Evolutionary conservation across 2,113 vertebrate species (phyloP).

Genomic region (Myiozetetes cayanensis): DNA sequence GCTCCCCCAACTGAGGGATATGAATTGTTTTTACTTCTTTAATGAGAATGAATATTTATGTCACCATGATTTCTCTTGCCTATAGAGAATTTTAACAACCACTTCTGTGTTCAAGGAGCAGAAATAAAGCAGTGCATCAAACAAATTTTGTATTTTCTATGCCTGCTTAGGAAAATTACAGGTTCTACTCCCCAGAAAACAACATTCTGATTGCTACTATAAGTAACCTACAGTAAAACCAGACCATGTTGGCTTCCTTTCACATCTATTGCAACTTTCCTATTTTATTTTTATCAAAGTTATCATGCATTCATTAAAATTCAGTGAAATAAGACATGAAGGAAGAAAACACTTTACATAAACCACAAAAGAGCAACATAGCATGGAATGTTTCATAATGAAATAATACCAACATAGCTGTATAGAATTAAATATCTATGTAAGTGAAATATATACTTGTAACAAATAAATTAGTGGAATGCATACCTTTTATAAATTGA

Average conservation of each 20-base stretch:
- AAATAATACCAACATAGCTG: not conserved
- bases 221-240: not conserved
- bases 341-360: not conserved
- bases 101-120: not conserved
- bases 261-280: not conserved
- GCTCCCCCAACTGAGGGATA: not conserved
- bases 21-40: not conserved
- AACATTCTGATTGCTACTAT: not conserved
- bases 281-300: not conserved
- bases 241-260: not conserved
- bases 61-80: not conserved
- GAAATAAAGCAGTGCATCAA: not conserved
- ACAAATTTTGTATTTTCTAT: not conserved
- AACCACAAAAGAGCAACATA: not conserved
- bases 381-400: not conserved
- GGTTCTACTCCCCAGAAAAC: not conserved
- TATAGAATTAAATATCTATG: not conserved
- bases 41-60: not conserved
- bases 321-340: not conserved
- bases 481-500: not conserved
- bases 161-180: not conserved
- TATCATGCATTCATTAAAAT: not conserved
- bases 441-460: not conserved
- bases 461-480: not conserved
- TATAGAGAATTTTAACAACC: not conserved